Base-by-base conservation (phyloP, 2,797 vertebrate species). In the Margarornis squamiger region DNA sequence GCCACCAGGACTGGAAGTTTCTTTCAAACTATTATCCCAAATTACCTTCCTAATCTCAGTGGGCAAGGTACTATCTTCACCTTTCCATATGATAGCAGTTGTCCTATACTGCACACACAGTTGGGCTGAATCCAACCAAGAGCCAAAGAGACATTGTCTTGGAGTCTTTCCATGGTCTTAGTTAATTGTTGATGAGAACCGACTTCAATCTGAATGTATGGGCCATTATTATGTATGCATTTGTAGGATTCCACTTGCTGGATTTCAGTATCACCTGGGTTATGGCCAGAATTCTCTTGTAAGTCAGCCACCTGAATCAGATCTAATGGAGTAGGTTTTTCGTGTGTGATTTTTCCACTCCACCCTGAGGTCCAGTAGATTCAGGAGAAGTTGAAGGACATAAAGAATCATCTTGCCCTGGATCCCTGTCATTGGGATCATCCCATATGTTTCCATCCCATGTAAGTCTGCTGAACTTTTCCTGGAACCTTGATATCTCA, bases 381-480 rank as follows among this genome's bases (percentile, higher is more conserved):
- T 27, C 21, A 34, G 46, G 14, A 20, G 14, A 54, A 54, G 12
- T 46, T 81, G 14, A 74, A 81, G 26, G 30, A 74, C n/a, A 39
- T 59, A 26, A 58, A 39, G n/a, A 80, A 81, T 59, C 24, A 30
- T 67, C 48, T 81, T 81, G 45, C 30, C 8, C 46, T 0, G 0
- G 1, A 61, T 48, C 22, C 30, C 12, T 39, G 12, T 67, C 21
- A 4, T 58, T 18, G n/a, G 29, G 24, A n/a, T 51, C 1, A 0
- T n/a, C 19, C 7, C 4, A 3, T 45, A 24, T 73, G 30, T 67
- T 80, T 74, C 30, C 76, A 54, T 39, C 39, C 68, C 8, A 3
- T 59, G 17, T 46, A 34, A 52, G 39, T 58, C 61, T 67, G 46
- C 39, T 52, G 24, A 30, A 46, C 14, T 67, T 54, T 39, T 39